phyloP scores from a whole-genome alignment of 2,797 vertebrate genomes.

The Chaetophractus vellerosus region DNA sequence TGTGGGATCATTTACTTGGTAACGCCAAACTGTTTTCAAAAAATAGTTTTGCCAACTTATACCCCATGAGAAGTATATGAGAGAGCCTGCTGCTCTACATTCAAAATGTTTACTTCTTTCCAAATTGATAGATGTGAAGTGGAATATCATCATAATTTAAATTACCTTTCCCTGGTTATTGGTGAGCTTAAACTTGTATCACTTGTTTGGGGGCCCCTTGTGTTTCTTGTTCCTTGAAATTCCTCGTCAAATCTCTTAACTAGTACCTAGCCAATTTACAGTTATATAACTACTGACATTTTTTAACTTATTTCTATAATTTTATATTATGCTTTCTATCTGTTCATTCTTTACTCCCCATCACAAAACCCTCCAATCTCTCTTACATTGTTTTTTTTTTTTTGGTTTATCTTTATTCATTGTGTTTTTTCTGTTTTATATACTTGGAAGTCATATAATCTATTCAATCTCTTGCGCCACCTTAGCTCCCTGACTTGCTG shows the following conservation, averaged over 20 bases:
- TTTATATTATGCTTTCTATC: too few relatives aligned
- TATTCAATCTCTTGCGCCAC: too few relatives aligned
- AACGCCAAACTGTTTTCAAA: neutral
- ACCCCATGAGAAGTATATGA: neutral
- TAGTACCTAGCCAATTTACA: neutral
- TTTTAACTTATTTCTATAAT: too few relatives aligned
- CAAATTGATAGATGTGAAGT: neutral
- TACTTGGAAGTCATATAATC: too few relatives aligned
- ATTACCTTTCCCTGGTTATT: neutral
- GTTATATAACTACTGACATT: neutral
- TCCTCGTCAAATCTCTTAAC: neutral
- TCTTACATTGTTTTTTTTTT: too few relatives aligned
- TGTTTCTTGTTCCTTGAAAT: slow-evolving; percentile 2
- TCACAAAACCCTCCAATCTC: too few relatives aligned
- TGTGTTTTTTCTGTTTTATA: neutral
- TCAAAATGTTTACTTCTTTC: neutral
- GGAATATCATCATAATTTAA: neutral
- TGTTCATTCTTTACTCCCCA: neutral
- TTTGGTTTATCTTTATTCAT: neutral
- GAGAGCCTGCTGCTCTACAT: neutral
- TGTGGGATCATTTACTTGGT: neutral
- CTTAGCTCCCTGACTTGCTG: too few relatives aligned
- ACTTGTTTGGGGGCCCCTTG: neutral
- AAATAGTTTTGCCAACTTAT: neutral
- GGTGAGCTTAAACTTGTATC: neutral